Conservation (phyloP, 2,888 invertebrate genomes). For the Watsonalla binaria region DNA sequence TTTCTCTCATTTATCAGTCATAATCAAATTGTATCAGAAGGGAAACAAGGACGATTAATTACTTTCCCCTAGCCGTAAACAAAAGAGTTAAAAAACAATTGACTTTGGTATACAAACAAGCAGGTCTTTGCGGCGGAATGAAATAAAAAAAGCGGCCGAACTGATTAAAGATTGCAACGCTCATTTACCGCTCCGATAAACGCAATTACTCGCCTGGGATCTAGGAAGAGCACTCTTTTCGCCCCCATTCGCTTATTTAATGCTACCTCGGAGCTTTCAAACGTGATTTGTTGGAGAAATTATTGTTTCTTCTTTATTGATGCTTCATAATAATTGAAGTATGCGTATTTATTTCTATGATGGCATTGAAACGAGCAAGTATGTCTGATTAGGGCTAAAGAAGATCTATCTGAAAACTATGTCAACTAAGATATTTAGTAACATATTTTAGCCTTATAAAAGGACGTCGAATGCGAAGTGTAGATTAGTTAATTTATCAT, state of each 20-base stretch:
- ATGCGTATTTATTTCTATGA: no score
- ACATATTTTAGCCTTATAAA: no score
- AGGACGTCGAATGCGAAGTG: no score
- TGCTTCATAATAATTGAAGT: neutral
- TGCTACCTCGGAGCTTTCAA: constrained; percentile 24
- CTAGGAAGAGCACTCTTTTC: constrained; percentile 44
- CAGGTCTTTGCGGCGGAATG: constrained; percentile 27
- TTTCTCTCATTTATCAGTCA: no score
- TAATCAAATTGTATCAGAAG: no score
- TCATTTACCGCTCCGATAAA: constrained; percentile 73
- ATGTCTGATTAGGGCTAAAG: no score
- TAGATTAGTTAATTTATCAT: no score
- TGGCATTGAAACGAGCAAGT: no score
- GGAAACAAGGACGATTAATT: neutral
- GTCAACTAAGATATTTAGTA: no score
- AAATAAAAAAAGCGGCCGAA: constrained; percentile 39
- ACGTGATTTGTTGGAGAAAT: constrained; percentile 17
- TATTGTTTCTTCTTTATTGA: constrained; percentile 17
- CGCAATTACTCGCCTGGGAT: constrained; percentile 58
- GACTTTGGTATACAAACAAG: constrained; percentile 30
- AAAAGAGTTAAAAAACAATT: constrained; percentile 15
- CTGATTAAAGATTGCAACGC: constrained; percentile 70
- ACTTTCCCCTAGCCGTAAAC: neutral
- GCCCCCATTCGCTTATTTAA: constrained; percentile 42
- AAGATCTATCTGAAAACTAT: no score